Conservation (phyloP, 2,888 invertebrate species). For the Gnatocerus cornutus region DNA sequence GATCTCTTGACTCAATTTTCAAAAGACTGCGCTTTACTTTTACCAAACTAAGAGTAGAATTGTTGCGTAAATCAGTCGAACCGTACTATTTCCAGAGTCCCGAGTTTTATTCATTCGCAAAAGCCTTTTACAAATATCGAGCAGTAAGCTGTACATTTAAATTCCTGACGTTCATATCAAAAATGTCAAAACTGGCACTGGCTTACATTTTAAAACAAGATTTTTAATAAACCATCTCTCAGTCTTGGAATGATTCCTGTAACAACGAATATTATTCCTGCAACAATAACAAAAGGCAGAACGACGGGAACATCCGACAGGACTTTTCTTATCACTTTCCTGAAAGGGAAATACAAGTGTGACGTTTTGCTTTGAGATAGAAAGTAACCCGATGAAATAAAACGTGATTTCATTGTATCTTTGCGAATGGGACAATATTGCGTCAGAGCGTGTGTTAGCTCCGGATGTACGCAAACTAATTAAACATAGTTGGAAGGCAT, state of each 20-base stretch:
- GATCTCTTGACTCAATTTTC: conserved; percentile 10
- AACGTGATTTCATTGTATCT: background rate
- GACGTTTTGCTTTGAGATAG: background rate
- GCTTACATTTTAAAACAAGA: too few species aligned
- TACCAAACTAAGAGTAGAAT: conserved; percentile 22
- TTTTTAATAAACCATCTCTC: too few species aligned
- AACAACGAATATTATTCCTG: conserved; percentile 27
- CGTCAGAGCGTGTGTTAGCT: background rate
- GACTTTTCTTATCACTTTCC: conserved; percentile 50
- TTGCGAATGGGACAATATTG: background rate
- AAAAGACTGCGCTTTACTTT: conserved; percentile 30
- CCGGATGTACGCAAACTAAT: conserved; percentile 6
- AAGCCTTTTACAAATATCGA: background rate
- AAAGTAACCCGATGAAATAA: background rate
- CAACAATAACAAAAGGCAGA: conserved; percentile 30
- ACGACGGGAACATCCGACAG: conserved; percentile 52
- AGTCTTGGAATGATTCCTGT: background rate
- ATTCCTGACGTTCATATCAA: too few species aligned
- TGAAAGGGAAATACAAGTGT: conserved; percentile 9
- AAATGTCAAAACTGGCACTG: too few species aligned
- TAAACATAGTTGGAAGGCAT: conserved; percentile 12
- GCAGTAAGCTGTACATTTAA: too few species aligned
- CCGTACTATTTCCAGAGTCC: conserved; percentile 25
- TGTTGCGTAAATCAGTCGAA: conserved; percentile 13
- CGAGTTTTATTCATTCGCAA: conserved; percentile 28